Evolutionary conservation across 2,113 vertebrate species (phyloP).

Genomic region (Strix uralensis): DNA sequence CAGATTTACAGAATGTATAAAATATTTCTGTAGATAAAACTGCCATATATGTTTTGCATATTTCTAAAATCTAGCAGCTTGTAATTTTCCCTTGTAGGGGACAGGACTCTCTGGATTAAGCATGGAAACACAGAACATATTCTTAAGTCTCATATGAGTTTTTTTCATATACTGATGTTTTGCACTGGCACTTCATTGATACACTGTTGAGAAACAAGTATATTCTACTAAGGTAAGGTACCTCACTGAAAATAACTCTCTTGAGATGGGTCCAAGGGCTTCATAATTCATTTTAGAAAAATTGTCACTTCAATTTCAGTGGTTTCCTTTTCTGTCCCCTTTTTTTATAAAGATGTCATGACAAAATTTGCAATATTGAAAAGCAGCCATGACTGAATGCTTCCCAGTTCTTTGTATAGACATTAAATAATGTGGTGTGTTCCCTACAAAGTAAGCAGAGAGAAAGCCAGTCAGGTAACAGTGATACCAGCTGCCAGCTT

Average conservation of each 20-base stretch:
- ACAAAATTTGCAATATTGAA: neutral
- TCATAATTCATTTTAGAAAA: neutral
- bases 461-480: neutral
- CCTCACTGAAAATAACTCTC: neutral
- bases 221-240: neutral
- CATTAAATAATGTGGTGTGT: neutral
- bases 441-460: neutral
- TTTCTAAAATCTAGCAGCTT: neutral
- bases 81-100: neutral
- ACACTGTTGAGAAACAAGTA: neutral
- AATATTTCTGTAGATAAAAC: neutral
- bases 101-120: neutral
- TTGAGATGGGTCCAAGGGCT: neutral
- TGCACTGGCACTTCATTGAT: neutral
- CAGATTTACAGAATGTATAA: neutral
- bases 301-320: neutral
- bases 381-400: neutral
- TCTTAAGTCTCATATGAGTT: accelerated
- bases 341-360: neutral
- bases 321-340: neutral
- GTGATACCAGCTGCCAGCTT: neutral
- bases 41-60: neutral
- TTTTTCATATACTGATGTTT: neutral
- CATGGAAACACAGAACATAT: neutral
- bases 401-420: neutral